Percentiles rank a stretch among this genome's conserved stretches.
phyloP scores from a whole-genome alignment of 2,888 invertebrate genomes.

The Catonia carolina region DNA sequence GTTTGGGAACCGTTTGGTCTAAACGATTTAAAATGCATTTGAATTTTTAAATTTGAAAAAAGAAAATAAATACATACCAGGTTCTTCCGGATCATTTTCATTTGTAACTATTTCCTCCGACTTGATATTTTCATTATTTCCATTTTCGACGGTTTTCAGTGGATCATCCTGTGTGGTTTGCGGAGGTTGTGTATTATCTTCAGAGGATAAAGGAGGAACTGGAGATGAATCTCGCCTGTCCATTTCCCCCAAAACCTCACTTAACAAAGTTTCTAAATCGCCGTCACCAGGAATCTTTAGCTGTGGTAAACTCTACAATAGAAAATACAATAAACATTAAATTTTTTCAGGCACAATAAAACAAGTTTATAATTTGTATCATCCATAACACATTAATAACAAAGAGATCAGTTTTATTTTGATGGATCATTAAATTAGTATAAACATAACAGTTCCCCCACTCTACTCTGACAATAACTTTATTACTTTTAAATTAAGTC shows the following conservation, averaged over 20 bases:
- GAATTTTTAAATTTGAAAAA: too few species aligned
- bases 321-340: too few species aligned
- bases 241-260: conserved; percentile 46
- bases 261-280: conserved; percentile 55
- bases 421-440: too few species aligned
- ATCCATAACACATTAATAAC: too few species aligned
- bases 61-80: conserved; percentile 25
- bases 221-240: conserved; percentile 10
- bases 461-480: too few species aligned
- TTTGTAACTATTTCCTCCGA: conserved; percentile 5
- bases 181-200: background rate
- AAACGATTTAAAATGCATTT: too few species aligned
- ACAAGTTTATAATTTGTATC: too few species aligned
- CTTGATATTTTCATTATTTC: background rate
- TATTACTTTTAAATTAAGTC: too few species aligned
- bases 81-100: conserved; percentile 32
- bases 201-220: background rate
- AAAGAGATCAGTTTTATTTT: too few species aligned
- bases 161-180: background rate
- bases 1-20: too few species aligned
- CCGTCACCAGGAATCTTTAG: conserved; percentile 45
- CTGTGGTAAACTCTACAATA: conserved; percentile 30
- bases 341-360: too few species aligned
- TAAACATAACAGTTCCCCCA: too few species aligned
- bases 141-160: background rate